phyloP scores from a whole-genome alignment of 2,888 invertebrate genomes.

The Mycalesis mineus region DNA sequence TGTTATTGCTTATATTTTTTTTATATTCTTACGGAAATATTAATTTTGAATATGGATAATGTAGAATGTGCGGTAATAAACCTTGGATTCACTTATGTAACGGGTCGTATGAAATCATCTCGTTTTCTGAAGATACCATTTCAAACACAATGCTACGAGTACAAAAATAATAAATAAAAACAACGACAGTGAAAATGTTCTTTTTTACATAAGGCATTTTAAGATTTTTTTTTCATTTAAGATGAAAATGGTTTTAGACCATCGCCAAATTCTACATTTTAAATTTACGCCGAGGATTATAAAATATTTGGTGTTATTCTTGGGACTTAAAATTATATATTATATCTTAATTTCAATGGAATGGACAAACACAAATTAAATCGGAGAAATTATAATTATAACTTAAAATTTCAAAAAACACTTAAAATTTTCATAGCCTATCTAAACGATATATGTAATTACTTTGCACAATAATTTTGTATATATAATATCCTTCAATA shows the following conservation, averaged over 20 bases:
- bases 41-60: conserved; percentile 2
- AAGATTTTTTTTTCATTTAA: conserved; percentile 34
- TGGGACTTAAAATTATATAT: conserved; percentile 64
- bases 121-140: conserved; percentile 37
- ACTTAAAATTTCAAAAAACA: conserved; percentile 33
- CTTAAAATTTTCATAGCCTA: conserved; percentile 60
- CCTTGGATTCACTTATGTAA: not conserved
- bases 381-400: conserved; percentile 30
- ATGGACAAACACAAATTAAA: conserved; percentile 37
- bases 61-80: not conserved
- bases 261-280: conserved; percentile 42
- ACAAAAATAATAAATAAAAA: conserved; percentile 30
- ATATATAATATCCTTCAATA: conserved; percentile 59
- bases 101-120: conserved; percentile 8
- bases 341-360: conserved; percentile 46
- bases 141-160: conserved; percentile 42
- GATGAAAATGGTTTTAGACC: conserved; percentile 34
- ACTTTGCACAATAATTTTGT: conserved; percentile 51
- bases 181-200: conserved; percentile 27
- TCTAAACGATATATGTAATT: conserved; percentile 58
- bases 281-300: conserved; percentile 46
- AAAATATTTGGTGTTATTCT: conserved; percentile 57
- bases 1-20: conserved; percentile 2
- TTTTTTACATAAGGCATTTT: conserved; percentile 40
- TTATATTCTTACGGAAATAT: conserved; percentile 13